These are phyloP conservation scores for Marisa cornuarietis DNA, from an alignment of 1,140 invertebrate species.

Conservation along the genomic window DNA sequence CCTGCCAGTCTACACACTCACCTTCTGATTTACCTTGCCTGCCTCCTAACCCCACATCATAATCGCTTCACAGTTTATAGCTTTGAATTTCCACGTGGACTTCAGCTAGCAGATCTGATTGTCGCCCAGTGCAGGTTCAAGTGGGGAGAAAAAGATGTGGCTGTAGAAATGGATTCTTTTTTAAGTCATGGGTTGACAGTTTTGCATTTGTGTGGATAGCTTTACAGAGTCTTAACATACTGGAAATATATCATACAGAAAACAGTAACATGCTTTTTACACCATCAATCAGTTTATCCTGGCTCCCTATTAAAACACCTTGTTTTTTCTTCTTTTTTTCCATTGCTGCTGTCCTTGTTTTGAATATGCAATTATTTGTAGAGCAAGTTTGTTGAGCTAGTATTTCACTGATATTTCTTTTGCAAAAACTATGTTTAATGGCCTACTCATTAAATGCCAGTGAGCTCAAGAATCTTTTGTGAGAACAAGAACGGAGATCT, in stretches of 20 bases:
- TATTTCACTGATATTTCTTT: too few relatives aligned
- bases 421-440: neutral
- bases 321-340: neutral
- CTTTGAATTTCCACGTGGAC: too few relatives aligned
- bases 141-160: too few relatives aligned
- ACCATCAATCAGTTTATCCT: neutral
- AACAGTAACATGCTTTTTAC: neutral
- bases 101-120: too few relatives aligned
- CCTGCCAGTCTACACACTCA: neutral
- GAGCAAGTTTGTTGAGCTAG: too few relatives aligned
- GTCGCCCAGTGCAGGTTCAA: too few relatives aligned
- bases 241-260: neutral
- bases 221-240: neutral
- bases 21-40: neutral
- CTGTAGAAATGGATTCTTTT: too few relatives aligned
- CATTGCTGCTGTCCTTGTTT: neutral
- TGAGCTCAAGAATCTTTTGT: too few relatives aligned
- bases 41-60: too few relatives aligned
- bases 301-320: neutral
- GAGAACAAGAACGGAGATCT: too few relatives aligned
- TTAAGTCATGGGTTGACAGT: neutral
- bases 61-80: too few relatives aligned
- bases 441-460: neutral
- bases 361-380: neutral
- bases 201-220: neutral